Percentiles rank a stretch among this genome's conserved stretches.
These are phyloP conservation scores for Ferdinandea cuprea DNA, from an alignment of 2,888 invertebrate species.

Conservation along the genomic window DNA sequence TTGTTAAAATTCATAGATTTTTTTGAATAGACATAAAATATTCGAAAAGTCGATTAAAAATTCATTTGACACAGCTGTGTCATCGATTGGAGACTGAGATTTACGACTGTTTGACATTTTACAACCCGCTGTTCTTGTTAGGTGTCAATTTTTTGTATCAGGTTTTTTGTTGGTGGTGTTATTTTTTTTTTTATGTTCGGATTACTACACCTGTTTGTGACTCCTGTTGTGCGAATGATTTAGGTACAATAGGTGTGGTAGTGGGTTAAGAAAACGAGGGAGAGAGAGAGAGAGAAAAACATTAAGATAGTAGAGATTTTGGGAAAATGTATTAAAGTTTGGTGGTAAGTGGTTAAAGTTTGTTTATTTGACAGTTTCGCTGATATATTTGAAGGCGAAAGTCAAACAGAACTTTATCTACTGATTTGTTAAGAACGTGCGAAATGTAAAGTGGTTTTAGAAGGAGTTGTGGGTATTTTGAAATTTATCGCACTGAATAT, in stretches of 20 bases:
- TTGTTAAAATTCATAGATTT: slow-evolving; percentile 29
- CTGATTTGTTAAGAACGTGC: slow-evolving; percentile 2
- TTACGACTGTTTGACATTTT: slow-evolving; percentile 55
- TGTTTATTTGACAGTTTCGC: slow-evolving; percentile 57
- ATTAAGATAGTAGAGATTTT: too few relatives aligned
- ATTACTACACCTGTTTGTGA: slow-evolving; percentile 54
- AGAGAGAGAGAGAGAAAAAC: too few relatives aligned
- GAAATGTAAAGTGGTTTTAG: slow-evolving; percentile 9
- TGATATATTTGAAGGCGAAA: slow-evolving; percentile 5
- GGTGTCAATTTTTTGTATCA: slow-evolving; percentile 45
- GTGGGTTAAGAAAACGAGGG: slow-evolving; percentile 10
- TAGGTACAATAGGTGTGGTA: slow-evolving; percentile 36
- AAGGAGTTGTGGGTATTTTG: neutral
- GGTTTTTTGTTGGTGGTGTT: neutral
- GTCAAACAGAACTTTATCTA: slow-evolving; percentile 8
- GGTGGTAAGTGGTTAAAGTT: slow-evolving; percentile 51
- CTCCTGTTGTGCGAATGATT: slow-evolving; percentile 72
- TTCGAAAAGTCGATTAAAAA: slow-evolving; percentile 50
- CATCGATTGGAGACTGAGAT: slow-evolving; percentile 54
- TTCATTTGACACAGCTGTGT: slow-evolving; percentile 52
- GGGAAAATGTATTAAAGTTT: slow-evolving; percentile 37
- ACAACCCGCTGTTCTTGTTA: slow-evolving; percentile 68
- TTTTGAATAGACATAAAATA: slow-evolving; percentile 29
- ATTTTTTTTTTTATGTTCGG: slow-evolving; percentile 9
- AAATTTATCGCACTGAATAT: neutral